Evolutionary conservation across 2,888 invertebrate genomes (phyloP), one percentile per base, ranked within the genome.

Genomic region (Drosophila paramelanica): DNA sequence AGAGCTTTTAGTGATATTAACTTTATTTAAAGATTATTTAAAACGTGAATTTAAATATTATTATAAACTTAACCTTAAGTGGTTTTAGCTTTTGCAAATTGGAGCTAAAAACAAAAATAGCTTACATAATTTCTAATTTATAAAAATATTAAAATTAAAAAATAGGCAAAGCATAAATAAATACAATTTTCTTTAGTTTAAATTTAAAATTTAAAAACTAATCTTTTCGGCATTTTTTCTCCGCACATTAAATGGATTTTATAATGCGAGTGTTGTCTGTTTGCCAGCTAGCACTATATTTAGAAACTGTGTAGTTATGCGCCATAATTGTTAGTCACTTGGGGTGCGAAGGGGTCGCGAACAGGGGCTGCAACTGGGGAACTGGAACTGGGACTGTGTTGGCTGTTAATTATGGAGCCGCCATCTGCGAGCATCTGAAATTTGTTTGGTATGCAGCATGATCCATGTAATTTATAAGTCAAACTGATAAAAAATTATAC

Each of bases 381-480:
- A 20, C 23, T 27, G 14, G 10, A 13, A 43, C 47, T 74, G 60
- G 33, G 5, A 41, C 41, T 23, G 36, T 14, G 53, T 13, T 50
- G 39, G 38, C 17, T 74, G 57, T 68, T 75, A 75, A 75, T 78
- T 75, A 69, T 61, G 55, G 75, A 36, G 69, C 39, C 27, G 57
- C 17, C 20, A 51, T 60, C 59, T 47, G 36, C 39, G 46, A 46
- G 20, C 42, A 50, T 73, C 61, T 41, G 58, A 68, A 55, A 47
- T 74, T 59, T 41, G 59, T 70, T 74, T 68, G 76, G 71, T 52
- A 76, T 76, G 72, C 71, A 58, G 67, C 74, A 60, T 65, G 75
- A 65, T 74, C 50, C 64, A 74, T 68, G 79, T 69, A 74, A 76
- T 76, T 76, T 61, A 33, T 58, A 74, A 79, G 75, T 57, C 55